These are phyloP conservation scores for Griposia aprilina DNA, from an alignment of 2,888 invertebrate genomes.

Conservation along the genomic window DNA sequence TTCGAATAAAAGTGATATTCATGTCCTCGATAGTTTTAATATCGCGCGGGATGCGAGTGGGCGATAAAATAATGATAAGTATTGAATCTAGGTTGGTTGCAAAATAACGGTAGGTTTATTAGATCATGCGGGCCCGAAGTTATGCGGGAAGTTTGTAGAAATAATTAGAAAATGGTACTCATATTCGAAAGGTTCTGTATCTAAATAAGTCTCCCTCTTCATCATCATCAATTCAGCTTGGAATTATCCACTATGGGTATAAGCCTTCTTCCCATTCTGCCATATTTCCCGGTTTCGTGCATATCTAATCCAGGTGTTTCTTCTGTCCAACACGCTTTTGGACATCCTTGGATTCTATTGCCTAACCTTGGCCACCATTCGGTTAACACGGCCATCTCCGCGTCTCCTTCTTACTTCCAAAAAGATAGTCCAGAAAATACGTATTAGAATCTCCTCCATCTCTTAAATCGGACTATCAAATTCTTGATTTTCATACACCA, in stretches of 20 bases:
- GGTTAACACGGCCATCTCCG: too few species aligned
- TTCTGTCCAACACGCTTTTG: background rate
- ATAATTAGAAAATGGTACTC: background rate
- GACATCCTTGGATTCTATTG: background rate
- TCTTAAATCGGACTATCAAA: background rate
- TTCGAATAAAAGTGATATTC: background rate
- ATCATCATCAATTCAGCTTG: background rate
- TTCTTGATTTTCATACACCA: background rate
- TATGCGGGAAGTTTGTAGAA: background rate
- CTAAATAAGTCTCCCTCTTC: background rate
- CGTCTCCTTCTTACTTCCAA: background rate
- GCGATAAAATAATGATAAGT: slow-evolving; percentile 28
- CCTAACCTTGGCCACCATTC: background rate
- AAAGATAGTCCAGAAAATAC: background rate
- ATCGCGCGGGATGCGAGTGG: slow-evolving; percentile 26
- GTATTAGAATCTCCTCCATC: background rate
- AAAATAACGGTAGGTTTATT: slow-evolving; percentile 17
- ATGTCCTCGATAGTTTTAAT: slow-evolving; percentile 9
- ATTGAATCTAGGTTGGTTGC: slow-evolving; percentile 41
- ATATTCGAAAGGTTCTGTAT: background rate
- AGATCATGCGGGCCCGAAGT: background rate
- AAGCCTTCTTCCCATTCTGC: background rate
- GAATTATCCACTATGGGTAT: background rate
- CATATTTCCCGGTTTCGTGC: background rate
- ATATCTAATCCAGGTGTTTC: background rate